A percentile compares a stretch with the other conserved stretches of the same genome.
phyloP scores from a whole-genome alignment of 2,113 vertebrate species.

The Calyptommatus sinebrachiatus region DNA sequence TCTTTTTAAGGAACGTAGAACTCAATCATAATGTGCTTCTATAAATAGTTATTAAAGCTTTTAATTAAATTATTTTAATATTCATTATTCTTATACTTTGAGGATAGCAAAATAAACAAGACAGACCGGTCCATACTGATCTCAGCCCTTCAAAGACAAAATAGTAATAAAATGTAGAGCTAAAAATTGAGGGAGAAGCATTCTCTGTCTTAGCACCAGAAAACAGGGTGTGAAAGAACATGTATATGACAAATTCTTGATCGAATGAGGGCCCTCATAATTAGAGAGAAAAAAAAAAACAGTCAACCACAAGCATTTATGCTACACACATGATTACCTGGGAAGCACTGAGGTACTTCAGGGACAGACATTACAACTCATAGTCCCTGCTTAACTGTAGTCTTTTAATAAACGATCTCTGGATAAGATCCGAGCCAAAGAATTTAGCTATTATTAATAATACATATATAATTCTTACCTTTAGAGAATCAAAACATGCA shows the following conservation, averaged over 20 bases:
- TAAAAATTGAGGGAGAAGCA: neutral
- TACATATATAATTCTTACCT: slow-evolving; percentile 78
- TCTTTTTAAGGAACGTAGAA: neutral
- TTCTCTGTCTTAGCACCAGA: neutral
- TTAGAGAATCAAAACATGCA: slow-evolving; percentile 95
- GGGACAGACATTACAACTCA: too few species aligned
- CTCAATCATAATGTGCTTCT: neutral
- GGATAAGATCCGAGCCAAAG: too few species aligned
- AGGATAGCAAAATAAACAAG: neutral
- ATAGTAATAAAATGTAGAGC: too few species aligned
- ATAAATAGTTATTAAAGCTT: neutral
- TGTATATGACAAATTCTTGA: too few species aligned
- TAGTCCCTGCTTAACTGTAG: too few species aligned
- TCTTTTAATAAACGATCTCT: too few species aligned
- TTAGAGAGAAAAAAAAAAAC: too few species aligned
- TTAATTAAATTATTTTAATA: neutral
- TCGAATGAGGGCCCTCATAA: too few species aligned
- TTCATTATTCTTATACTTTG: neutral
- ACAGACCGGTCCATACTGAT: neutral
- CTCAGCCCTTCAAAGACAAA: neutral
- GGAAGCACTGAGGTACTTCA: too few species aligned
- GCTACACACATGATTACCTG: too few species aligned
- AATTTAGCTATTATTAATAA: neutral
- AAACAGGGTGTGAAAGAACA: too few species aligned
- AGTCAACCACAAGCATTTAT: neutral